Conservation (phyloP, 2,888 invertebrate genomes). For the Trileptium ribeirensis region DNA sequence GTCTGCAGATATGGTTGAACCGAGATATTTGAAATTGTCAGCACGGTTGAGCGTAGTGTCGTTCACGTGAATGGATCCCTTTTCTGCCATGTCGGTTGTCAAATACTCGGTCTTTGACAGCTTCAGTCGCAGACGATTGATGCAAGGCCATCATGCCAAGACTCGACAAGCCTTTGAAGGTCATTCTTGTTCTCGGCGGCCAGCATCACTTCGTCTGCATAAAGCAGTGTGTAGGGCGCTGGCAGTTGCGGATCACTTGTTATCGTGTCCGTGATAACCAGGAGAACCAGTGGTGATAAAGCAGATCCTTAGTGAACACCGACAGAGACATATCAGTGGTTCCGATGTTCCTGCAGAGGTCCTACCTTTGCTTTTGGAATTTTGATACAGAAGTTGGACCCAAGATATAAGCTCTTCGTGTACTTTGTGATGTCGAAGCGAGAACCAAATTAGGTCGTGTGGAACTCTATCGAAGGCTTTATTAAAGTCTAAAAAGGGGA, state of each 20-base stretch:
- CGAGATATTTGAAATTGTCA: no score
- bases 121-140: not conserved
- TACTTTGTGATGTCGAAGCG: not conserved
- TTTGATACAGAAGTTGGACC: not conserved
- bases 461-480: conserved; percentile 1
- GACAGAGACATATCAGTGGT: not conserved
- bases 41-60: not conserved
- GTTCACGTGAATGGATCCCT: not conserved
- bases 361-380: not conserved
- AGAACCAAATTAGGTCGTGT: not conserved
- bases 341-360: not conserved
- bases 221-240: not conserved
- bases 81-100: not conserved
- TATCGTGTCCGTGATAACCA: not conserved
- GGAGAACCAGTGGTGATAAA: not conserved
- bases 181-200: not conserved
- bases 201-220: not conserved
- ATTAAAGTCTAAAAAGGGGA: not conserved
- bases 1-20: no score
- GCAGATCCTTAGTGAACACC: conserved; percentile 1
- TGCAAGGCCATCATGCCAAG: not conserved
- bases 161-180: not conserved
- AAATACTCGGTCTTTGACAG: not conserved
- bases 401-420: not conserved
- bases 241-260: not conserved